Evolutionary conservation across 1,140 invertebrate species (phyloP).

Genomic region (Venustaconcha ellipsiformis): DNA sequence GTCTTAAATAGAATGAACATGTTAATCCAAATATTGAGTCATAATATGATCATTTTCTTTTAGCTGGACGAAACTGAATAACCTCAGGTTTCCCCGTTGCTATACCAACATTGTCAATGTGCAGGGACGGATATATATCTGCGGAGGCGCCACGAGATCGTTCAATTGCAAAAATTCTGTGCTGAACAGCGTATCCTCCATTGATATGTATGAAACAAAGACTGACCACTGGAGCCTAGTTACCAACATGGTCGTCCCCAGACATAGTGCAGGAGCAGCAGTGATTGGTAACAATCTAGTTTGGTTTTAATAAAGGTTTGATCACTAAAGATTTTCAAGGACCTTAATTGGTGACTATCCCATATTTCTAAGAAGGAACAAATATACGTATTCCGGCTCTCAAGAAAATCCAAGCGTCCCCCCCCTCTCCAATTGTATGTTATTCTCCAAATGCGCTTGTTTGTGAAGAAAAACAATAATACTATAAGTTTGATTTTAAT

Average conservation of each 20-base stretch:
- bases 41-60: background rate
- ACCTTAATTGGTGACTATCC: background rate
- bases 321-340: background rate
- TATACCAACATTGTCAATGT: slow-evolving; percentile 27
- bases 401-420: background rate
- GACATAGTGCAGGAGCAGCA: slow-evolving; percentile 37
- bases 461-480: too few relatives aligned
- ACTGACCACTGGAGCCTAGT: slow-evolving; percentile 28
- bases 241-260: slow-evolving; percentile 25
- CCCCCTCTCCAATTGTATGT: background rate
- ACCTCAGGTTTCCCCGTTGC: slow-evolving; percentile 32
- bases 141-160: slow-evolving; percentile 32
- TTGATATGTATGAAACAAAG: slow-evolving; percentile 28
- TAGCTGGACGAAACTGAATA: slow-evolving; percentile 27
- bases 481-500: too few relatives aligned
- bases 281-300: slow-evolving; percentile 30
- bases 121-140: slow-evolving; percentile 22
- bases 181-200: slow-evolving; percentile 20
- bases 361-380: background rate
- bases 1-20: background rate
- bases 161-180: slow-evolving; percentile 7
- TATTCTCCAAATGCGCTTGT: too few relatives aligned
- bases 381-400: background rate
- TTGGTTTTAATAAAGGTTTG: background rate
- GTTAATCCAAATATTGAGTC: background rate